Base-by-base conservation (phyloP, 2,797 vertebrate genomes). In the Xenentodon cancila region DNA sequence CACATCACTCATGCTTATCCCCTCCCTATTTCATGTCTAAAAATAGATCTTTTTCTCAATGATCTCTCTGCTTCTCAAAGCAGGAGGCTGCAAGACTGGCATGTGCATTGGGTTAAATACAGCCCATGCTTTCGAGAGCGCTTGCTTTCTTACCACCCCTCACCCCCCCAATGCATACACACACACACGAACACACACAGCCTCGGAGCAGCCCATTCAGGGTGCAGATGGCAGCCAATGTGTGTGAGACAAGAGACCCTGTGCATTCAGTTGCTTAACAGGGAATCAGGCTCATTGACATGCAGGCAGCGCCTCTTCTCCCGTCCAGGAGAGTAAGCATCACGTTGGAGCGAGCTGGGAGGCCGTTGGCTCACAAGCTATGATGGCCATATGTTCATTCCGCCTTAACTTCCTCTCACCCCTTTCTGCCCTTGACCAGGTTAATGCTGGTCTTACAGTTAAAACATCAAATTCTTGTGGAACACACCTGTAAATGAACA, bases 211-310 rank as follows among this genome's bases (percentile, higher is more conserved):
- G 63, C 67, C 85, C 85, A 89, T 92, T 92, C 89, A 91, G 86
- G 84, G 78, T 86, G 88, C 89, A 92, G 91, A 90, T 92, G 90
- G 88, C 83, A 85, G 83, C 80, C 72, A 82, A 68, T 89, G 85
- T 86, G 80, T 84, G 81, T 70, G 88, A 87, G 84, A 92, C 84
- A 88, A 90, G 83, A 88, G 87, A 89, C 79, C 79, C 65, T 46
- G 63, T 61, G 67, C 65, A 16, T 74, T 82, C 71, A 52, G 79
- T 73, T 79, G 70, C 80, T 84, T 84, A 76, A 84, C 84, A 64
- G 80, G 79, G 82, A 84, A 65, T 68, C n/a, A 12, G 62, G 79
- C 78, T 90, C 87, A 91, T 91, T 90, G 81, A 86, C 89, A 90
- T 90, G 85, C 88, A 89, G 84, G 84, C 80, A 54, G 71, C 2